These are phyloP conservation scores for Sinosuthora webbiana DNA, from an alignment of 2,113 vertebrate genomes.

Conservation along the genomic window DNA sequence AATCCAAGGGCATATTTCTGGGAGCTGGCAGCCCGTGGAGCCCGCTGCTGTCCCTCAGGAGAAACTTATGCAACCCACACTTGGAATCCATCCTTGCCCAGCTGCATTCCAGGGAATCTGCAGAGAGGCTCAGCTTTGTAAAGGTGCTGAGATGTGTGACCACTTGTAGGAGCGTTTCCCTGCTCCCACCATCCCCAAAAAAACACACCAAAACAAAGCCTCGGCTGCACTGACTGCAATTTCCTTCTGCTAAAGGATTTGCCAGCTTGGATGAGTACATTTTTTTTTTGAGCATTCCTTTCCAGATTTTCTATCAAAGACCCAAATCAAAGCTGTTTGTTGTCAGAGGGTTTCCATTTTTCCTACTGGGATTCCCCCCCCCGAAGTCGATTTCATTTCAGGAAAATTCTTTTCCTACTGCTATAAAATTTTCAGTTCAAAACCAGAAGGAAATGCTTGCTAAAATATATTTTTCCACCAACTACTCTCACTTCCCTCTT, in stretches of 20 bases:
- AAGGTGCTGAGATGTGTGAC: conserved; percentile 33
- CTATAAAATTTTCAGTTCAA: neutral
- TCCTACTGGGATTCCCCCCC: neutral
- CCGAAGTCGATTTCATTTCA: neutral
- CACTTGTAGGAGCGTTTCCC: neutral
- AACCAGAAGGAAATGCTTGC: conserved; percentile 22
- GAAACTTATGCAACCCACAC: conserved; percentile 1
- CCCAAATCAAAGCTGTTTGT: neutral
- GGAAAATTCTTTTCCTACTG: neutral
- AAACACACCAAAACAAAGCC: neutral
- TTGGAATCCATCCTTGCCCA: conserved; percentile 18
- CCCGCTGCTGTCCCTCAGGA: conserved; percentile 47
- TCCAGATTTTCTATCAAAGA: neutral
- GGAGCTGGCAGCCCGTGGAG: conserved; percentile 47
- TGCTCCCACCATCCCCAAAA: neutral
- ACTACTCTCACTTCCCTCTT: conserved; percentile 1
- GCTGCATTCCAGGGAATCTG: neutral
- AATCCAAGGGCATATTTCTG: conserved; percentile 39
- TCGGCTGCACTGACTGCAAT: neutral
- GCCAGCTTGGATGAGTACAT: neutral
- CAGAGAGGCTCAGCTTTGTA: neutral
- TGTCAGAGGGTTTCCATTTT: neutral
- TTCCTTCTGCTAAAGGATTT: neutral
- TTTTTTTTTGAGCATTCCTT: neutral
- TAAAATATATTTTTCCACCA: conserved; percentile 29